Base-by-base conservation (phyloP, 2,113 vertebrate species). In the Rallus limicola region DNA sequence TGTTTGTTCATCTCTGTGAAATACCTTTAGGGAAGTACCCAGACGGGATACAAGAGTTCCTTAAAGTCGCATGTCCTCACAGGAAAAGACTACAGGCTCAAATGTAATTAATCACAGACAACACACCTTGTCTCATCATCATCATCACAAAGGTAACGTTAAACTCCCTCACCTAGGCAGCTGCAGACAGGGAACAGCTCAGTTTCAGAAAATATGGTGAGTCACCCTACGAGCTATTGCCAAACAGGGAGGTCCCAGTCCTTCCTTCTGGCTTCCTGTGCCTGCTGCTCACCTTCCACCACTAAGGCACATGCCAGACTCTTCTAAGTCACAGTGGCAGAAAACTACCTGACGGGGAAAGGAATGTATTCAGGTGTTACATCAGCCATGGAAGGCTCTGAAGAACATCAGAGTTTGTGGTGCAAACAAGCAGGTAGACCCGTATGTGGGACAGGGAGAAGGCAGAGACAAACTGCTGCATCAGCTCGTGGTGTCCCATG, bases 281-380 rank as follows among this genome's bases (percentile, higher is more conserved):
- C 82, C 63, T 79, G 15, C 3, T 48, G 52, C 68, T 94, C 63
- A 72, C 53, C 60, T 79, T 44, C 53, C 52, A 33, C 21, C n/a
- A 31, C 42, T 8, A 9, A 23, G 0, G 0, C 12, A 25, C 75
- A 62, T 42, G 55, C 4, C 38, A 71, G 25, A 52, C 25, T 31
- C 70, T 38, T 78, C 77, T 46, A 38, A 83, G 5, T 46, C 56
- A 64, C 33, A 76, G 2, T 1, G 12, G 65, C 65, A 92, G 29
- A 75, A 85, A 82, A 29, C 17, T 12, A 16, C 10, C 17, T 56
- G 85, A 1, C 4, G 9, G 29, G 36, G 36, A 96, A 65, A 36
- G 0, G 0, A 16, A 77, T 36, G 8, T 23, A 40, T 21, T 40
- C 11, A 55, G 58, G 46, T 3, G 31, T 48, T 62, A 18, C 28